A percentile compares a stretch with the other conserved stretches of the same genome.
phyloP scores from a whole-genome alignment of 37 sponge, comb jelly and placozoan species.

The Mnemiopsis leidyi region DNA sequence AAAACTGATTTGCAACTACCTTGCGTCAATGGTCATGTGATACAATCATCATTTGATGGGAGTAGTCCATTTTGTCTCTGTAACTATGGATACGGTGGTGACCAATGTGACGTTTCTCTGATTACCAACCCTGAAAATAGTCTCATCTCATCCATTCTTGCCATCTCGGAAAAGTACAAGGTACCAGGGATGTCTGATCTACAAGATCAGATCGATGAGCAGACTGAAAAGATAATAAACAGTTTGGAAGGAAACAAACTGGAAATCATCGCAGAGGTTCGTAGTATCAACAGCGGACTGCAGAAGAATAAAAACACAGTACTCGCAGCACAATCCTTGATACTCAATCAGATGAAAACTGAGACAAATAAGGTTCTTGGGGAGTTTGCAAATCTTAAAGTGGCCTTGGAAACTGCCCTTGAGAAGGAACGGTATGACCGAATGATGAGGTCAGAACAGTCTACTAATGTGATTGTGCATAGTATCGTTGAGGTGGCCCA shows the following conservation, averaged over 20 bases:
- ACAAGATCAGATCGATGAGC: background rate
- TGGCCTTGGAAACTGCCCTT: background rate
- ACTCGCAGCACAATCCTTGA: background rate
- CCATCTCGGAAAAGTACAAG: background rate
- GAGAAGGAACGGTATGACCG: background rate
- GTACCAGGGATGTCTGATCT: slow-evolving; percentile 13
- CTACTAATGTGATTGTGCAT: background rate
- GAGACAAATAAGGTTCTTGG: background rate
- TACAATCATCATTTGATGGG: background rate
- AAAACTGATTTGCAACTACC: too few relatives aligned
- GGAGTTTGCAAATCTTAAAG: background rate
- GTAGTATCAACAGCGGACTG: background rate
- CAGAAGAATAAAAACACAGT: background rate
- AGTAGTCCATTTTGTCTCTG: background rate
- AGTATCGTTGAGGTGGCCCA: background rate
- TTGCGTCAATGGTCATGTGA: background rate
- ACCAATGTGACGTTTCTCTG: background rate
- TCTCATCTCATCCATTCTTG: background rate
- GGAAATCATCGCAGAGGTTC: background rate
- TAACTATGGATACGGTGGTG: background rate
- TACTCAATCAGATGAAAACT: background rate
- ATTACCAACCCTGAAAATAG: background rate
- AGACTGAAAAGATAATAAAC: background rate
- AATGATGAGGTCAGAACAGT: background rate
- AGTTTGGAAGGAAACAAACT: background rate